Percentiles rank a stretch among this genome's conserved stretches.
Evolutionary conservation across 1,140 invertebrate species (phyloP).

Genomic region (Aradophagus sp.): DNA sequence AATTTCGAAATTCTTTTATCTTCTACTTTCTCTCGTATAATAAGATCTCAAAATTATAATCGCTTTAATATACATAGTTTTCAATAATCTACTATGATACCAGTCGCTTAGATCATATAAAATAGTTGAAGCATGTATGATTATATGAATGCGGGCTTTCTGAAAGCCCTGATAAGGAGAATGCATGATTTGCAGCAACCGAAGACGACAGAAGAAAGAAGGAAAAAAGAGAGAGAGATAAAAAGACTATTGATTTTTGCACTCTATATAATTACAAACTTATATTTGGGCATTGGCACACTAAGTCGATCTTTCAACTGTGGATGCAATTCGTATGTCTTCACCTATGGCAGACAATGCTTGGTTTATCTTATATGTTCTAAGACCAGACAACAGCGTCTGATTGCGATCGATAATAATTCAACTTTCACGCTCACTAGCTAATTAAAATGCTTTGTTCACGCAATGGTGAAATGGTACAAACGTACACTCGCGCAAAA

Average conservation of each 20-base stretch:
- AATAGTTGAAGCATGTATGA: slow-evolving; percentile 46
- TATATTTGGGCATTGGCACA: slow-evolving; percentile 49
- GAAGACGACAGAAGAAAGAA: too few relatives aligned
- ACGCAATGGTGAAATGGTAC: slow-evolving; percentile 36
- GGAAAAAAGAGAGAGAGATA: slow-evolving; percentile 9
- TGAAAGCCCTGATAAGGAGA: neutral
- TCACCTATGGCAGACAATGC: slow-evolving; percentile 40
- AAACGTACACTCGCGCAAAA: slow-evolving; percentile 42
- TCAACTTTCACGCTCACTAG: slow-evolving; percentile 48
- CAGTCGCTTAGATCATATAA: slow-evolving; percentile 51
- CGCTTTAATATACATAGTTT: slow-evolving; percentile 32
- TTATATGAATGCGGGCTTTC: slow-evolving; percentile 7
- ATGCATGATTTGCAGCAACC: too few relatives aligned
- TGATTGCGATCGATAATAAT: slow-evolving; percentile 34
- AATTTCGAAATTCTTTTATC: slow-evolving; percentile 43
- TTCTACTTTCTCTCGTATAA: slow-evolving; percentile 39
- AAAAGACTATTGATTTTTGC: slow-evolving; percentile 34
- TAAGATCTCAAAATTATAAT: slow-evolving; percentile 47
- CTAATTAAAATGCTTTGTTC: slow-evolving; percentile 53
- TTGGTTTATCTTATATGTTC: slow-evolving; percentile 50
- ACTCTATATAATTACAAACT: slow-evolving; percentile 41
- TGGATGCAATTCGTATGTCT: slow-evolving; percentile 25
- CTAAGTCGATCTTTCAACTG: slow-evolving; percentile 36
- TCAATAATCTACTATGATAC: slow-evolving; percentile 36
- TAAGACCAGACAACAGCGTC: slow-evolving; percentile 38